Evolutionary conservation across 2,797 vertebrate species (phyloP).

Genomic region (Rallus crepitans): DNA sequence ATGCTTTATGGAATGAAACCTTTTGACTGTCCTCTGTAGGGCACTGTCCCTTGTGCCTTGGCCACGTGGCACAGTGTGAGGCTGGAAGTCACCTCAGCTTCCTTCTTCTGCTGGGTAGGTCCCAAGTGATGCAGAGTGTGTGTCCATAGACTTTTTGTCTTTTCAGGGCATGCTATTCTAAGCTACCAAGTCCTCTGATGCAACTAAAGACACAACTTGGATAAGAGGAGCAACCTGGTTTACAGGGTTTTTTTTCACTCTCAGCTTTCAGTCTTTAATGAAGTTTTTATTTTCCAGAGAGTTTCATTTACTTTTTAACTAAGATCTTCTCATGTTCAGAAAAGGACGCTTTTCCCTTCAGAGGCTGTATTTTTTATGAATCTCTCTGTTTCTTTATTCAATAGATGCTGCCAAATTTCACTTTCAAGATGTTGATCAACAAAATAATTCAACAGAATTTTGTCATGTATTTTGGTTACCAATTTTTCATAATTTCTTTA

Average conservation of each 20-base stretch:
- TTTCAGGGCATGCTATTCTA: neutral
- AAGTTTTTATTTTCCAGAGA: neutral
- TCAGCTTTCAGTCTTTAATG: neutral
- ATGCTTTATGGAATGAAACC: neutral
- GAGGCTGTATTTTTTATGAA: neutral
- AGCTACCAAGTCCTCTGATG: neutral
- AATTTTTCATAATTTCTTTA: slow-evolving; percentile 8
- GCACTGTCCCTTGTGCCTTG: neutral
- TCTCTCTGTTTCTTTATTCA: neutral
- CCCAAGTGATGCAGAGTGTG: neutral
- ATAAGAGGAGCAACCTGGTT: neutral
- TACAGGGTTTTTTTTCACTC: neutral
- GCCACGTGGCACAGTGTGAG: neutral
- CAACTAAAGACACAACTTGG: neutral
- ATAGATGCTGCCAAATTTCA: neutral
- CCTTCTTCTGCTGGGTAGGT: neutral
- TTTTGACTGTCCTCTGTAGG: neutral
- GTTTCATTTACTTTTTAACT: neutral
- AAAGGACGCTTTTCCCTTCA: neutral
- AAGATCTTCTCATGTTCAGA: neutral
- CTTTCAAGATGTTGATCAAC: neutral
- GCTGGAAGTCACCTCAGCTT: neutral
- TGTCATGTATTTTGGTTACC: neutral
- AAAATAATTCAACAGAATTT: slow-evolving; percentile 5
- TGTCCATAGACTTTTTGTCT: neutral